Conservation (phyloP, 2,888 invertebrate species). For the Microctonus brassicae region DNA sequence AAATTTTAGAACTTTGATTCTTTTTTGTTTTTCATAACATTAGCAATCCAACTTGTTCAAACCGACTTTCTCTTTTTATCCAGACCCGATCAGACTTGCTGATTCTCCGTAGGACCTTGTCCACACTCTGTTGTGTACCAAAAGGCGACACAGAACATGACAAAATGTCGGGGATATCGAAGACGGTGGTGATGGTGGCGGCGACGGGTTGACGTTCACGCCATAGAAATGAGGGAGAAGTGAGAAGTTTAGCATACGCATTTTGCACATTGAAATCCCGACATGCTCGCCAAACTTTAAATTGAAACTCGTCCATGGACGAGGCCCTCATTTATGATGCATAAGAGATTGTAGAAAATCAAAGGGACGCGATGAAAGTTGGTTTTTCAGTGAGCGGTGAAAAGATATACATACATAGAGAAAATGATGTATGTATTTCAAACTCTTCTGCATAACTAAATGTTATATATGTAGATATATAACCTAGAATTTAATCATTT, state of each 20-base stretch:
- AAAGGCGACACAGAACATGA: conserved; percentile 12
- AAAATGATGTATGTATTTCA: neutral
- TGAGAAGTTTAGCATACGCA: conserved; percentile 65
- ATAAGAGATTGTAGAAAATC: conserved; percentile 21
- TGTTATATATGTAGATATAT: conserved; percentile 47
- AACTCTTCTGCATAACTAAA: neutral
- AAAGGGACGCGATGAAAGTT: conserved; percentile 10
- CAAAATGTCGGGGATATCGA: conserved; percentile 28
- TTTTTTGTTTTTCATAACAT: neutral
- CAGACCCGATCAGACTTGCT: conserved; percentile 62
- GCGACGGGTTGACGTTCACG: conserved; percentile 27
- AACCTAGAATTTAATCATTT: no score
- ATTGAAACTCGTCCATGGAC: conserved; percentile 60
- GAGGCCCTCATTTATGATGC: conserved; percentile 19
- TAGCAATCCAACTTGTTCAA: neutral
- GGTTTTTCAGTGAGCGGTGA: neutral
- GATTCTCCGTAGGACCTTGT: conserved; percentile 55
- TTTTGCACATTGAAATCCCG: conserved; percentile 65
- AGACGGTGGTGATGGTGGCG: no score
- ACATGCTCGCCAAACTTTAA: conserved; percentile 64
- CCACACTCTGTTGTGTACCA: conserved; percentile 11
- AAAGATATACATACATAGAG: conserved; percentile 1
- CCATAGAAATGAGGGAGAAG: conserved; percentile 39
- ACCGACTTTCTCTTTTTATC: neutral
- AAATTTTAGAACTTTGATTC: no score